Base-by-base conservation (phyloP, 2,113 vertebrate species). In the Mastomys natalensis region DNA sequence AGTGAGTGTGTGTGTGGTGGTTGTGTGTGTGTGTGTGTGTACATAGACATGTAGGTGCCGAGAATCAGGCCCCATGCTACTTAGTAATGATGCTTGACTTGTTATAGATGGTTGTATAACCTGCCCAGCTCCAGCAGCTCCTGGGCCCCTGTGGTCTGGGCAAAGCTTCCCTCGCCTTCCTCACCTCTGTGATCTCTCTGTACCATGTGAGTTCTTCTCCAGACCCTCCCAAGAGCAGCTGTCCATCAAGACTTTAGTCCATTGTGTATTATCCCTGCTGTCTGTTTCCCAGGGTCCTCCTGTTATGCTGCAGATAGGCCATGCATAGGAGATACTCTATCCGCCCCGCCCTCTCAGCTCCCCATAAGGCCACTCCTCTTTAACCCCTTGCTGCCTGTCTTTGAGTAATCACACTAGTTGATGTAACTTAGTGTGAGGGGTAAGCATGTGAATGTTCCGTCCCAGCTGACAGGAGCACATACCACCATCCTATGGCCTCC, bases 41-140 rank as follows among this genome's bases (percentile, higher is more conserved):
- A 22, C 62, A 15, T 7, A 68, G 84, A 8, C 37, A 88, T 17
- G 62, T 11, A 7, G 0, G 1, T 40, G 68, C 8, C 0, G 0
- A 53, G 45, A 40, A 22, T 26, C 85, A 51, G 29, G 43, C 10
- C 16, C 40, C 48, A 76, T 17, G 3, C 15, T 19, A 5, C 26
- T 31, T 0, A 1, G 0, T 10, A 24, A 26, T 4, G 7, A 31
- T 4, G 58, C n/a, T 31, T 22, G 40, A 89, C 73, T 70, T 34
- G 24, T 45, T 51, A 21, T 0, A 62, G 37, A 29, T 62, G 7
- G 0, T 9, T 21, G 48, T 58, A 48, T 43, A 53, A 24, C 31
- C 78, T 4, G 0, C 5, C 34, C 34, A 19, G 48, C 34, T 74
- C 76, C 66, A 5, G 78, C 24, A n/a, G 45, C 17, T 4, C 13